A percentile compares a stretch with the other conserved stretches of the same genome.
phyloP scores from a whole-genome alignment of 2,113 vertebrate genomes.

The Fulmarus glacialis region DNA sequence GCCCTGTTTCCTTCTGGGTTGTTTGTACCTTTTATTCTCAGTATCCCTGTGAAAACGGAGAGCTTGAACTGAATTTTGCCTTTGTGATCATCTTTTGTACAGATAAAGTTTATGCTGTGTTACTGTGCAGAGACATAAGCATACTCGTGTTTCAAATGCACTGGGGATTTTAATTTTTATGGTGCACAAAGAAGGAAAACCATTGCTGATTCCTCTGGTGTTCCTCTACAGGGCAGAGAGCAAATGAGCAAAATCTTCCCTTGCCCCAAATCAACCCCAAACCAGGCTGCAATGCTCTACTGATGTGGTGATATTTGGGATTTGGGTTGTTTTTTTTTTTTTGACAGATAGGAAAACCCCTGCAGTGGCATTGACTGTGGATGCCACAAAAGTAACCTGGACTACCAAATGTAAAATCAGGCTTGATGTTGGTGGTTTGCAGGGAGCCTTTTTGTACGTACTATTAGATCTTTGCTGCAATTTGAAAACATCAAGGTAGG shows the following conservation, averaged over 20 bases:
- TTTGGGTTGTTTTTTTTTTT: neutral
- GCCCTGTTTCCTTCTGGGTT: neutral
- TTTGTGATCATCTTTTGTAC: neutral
- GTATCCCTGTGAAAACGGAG: neutral
- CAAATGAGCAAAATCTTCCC: neutral
- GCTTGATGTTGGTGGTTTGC: neutral
- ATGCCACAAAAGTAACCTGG: neutral
- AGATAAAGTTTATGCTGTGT: neutral
- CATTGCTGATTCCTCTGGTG: neutral
- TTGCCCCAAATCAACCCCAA: neutral
- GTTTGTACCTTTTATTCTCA: neutral
- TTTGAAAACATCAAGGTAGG: neutral
- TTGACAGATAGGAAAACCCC: neutral
- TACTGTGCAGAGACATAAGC: neutral
- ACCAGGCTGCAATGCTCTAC: neutral
- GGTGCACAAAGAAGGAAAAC: neutral
- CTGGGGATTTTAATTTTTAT: neutral
- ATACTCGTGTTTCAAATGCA: fast-evolving
- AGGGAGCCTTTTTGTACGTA: neutral
- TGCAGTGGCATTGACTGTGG: neutral
- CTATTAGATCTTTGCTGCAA: neutral
- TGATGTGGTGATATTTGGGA: neutral
- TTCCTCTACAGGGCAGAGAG: neutral
- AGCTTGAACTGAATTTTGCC: neutral
- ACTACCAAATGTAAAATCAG: no score